Percentiles rank a stretch among this genome's conserved stretches.
Evolutionary conservation across 2,888 invertebrate species (phyloP).

Genomic region (Hedya salicella): DNA sequence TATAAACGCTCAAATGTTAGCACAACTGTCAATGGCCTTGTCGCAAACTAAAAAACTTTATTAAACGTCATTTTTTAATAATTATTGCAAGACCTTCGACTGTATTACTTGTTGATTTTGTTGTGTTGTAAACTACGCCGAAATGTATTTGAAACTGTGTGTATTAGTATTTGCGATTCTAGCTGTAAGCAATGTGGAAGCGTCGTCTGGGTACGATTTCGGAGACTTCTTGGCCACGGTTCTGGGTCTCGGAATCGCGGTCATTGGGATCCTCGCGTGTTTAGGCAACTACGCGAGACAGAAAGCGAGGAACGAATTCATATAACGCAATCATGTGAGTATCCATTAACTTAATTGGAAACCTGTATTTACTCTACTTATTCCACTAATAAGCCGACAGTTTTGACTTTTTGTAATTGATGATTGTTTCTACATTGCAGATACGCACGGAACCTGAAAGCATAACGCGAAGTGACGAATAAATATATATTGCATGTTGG

Average conservation of each 20-base stretch:
- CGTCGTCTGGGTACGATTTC: slow-evolving; percentile 86
- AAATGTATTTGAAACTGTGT: slow-evolving; percentile 72
- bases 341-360: slow-evolving; percentile 40
- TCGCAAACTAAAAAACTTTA: neutral
- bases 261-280: slow-evolving; percentile 87
- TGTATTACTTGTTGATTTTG: slow-evolving; percentile 20
- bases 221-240: slow-evolving; percentile 88
- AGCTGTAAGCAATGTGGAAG: slow-evolving; percentile 75
- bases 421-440: slow-evolving; percentile 25
- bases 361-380: slow-evolving; percentile 32
- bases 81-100: slow-evolving; percentile 1
- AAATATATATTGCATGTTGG: slow-evolving; percentile 15
- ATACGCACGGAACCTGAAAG: slow-evolving; percentile 20
- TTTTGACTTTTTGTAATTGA: slow-evolving; percentile 23
- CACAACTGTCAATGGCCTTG: neutral
- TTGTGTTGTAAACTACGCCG: slow-evolving; percentile 37
- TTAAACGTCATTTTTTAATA: neutral
- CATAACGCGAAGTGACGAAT: slow-evolving; percentile 16
- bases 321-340: slow-evolving; percentile 64
- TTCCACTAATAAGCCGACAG: slow-evolving; percentile 5
- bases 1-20: neutral
- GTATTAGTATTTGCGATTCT: slow-evolving; percentile 67
- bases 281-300: slow-evolving; percentile 88
- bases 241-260: slow-evolving; percentile 85
- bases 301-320: slow-evolving; percentile 82